Evolutionary conservation across 1,140 invertebrate genomes (phyloP).

Genomic region (Diachasma alloeum): DNA sequence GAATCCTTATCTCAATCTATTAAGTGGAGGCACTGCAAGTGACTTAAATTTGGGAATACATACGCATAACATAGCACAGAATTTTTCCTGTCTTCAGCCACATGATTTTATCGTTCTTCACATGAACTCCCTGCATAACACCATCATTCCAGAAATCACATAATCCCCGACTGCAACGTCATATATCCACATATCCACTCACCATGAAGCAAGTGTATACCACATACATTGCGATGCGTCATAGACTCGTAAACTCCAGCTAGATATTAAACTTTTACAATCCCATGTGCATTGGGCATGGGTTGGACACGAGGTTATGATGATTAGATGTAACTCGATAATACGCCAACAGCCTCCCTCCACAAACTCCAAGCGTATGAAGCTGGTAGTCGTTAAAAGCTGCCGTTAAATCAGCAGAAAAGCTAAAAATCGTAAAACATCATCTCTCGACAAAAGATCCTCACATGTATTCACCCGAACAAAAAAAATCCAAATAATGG

Average conservation of each 20-base stretch:
- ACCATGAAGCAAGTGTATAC: not conserved
- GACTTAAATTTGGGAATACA: no score
- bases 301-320: constrained; percentile 60
- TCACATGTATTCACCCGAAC: not conserved
- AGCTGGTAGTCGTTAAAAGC: constrained; percentile 53
- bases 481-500: constrained; percentile 1
- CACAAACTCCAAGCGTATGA: not conserved
- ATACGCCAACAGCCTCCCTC: constrained; percentile 46
- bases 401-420: constrained; percentile 59
- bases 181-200: constrained; percentile 8
- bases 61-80: no score
- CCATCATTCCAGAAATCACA: not conserved
- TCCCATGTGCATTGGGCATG: constrained; percentile 38
- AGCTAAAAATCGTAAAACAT: constrained; percentile 57
- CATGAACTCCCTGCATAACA: not conserved
- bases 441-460: constrained; percentile 18
- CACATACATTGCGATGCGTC: constrained; percentile 41
- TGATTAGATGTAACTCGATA: constrained; percentile 66
- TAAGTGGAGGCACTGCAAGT: no score
- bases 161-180: not conserved
- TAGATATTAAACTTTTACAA: constrained; percentile 65
- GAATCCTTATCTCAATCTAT: no score
- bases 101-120: not conserved
- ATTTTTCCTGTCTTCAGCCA: no score
- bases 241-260: constrained; percentile 57